A percentile compares a stretch with the other conserved stretches of the same genome.
These are phyloP conservation scores for Nipponia nippon DNA, from an alignment of 2,113 vertebrate species.

Conservation along the genomic window DNA sequence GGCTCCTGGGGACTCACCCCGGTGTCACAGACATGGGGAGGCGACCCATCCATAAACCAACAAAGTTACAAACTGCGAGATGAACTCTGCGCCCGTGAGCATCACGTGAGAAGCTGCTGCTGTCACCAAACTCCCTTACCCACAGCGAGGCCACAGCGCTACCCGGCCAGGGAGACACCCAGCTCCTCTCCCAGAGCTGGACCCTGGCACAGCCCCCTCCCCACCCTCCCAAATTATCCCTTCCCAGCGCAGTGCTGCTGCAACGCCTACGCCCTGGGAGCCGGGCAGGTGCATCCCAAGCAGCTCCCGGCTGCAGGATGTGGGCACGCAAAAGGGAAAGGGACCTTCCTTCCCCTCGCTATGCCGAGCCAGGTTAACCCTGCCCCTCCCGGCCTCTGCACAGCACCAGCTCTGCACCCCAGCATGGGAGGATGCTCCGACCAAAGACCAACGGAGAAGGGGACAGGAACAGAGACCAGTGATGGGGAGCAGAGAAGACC, in stretches of 20 bases:
- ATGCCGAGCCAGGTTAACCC: background rate
- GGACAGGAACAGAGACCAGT: background rate
- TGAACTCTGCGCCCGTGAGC: background rate
- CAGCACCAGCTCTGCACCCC: background rate
- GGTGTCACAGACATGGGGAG: background rate
- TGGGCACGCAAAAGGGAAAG: background rate
- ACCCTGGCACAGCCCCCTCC: background rate
- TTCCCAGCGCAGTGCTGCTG: background rate
- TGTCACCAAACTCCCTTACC: background rate
- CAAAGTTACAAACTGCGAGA: background rate
- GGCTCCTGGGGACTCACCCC: background rate
- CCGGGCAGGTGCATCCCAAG: background rate
- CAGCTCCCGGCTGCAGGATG: background rate
- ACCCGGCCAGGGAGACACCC: rapidly evolving
- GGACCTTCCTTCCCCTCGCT: background rate
- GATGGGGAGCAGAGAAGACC: background rate
- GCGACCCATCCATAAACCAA: background rate
- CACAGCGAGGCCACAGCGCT: background rate
- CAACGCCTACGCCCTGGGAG: rapidly evolving
- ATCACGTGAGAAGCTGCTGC: background rate
- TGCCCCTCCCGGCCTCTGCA: background rate
- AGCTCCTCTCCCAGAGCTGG: background rate
- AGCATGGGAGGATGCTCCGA: rapidly evolving
- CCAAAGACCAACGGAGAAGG: background rate
- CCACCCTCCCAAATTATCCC: background rate